Percentiles rank a stretch among this genome's conserved stretches.
Conservation (phyloP, 2,797 vertebrate species). For the Tangara arthus region DNA sequence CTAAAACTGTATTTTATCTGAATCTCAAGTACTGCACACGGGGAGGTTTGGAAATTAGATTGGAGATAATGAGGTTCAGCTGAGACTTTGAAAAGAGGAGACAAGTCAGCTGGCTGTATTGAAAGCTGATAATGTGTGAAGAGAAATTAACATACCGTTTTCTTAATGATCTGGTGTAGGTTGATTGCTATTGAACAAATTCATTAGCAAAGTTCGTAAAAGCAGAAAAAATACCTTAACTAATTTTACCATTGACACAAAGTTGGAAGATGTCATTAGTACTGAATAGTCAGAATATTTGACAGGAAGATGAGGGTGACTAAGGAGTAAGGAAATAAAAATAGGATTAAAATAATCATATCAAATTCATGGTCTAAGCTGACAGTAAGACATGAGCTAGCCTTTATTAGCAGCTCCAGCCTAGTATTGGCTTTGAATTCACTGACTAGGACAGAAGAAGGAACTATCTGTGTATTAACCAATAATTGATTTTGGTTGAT, state of each 20-base stretch:
- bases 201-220: not conserved
- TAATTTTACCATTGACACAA: not conserved
- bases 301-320: not conserved
- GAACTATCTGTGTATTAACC: not conserved
- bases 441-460: not conserved
- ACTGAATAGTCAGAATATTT: not conserved
- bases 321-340: not conserved
- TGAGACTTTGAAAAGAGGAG: not conserved
- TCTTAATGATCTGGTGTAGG: slow-evolving; percentile 5
- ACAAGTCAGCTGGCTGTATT: not conserved
- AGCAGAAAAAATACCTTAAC: not conserved
- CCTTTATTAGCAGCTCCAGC: not conserved
- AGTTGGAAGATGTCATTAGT: not conserved
- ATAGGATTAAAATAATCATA: not conserved
- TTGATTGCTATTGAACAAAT: slow-evolving; percentile 13
- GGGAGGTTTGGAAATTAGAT: not conserved
- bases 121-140: not conserved
- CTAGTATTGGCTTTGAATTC: not conserved
- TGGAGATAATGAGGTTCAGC: not conserved
- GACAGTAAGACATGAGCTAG: not conserved
- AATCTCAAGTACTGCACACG: not conserved
- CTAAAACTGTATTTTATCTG: not conserved
- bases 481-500: not conserved
- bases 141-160: slow-evolving; percentile 10
- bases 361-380: not conserved